phyloP scores from a whole-genome alignment of 2,797 vertebrate species.

The Pygocentrus nattereri region DNA sequence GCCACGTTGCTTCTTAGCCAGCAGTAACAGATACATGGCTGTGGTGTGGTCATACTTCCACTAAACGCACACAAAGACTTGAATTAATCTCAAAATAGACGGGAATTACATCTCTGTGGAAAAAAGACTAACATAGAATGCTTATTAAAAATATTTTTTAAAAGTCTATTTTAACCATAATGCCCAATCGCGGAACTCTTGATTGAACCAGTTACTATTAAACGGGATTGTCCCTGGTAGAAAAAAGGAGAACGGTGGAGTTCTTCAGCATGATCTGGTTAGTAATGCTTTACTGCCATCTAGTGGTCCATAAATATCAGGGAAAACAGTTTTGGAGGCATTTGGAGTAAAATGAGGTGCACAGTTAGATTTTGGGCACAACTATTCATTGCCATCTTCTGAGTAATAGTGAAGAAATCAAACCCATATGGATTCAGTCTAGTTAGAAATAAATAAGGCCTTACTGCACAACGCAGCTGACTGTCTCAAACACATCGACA shows the following conservation, averaged over 20 bases:
- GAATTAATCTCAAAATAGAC: too few relatives aligned
- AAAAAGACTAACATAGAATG: neutral
- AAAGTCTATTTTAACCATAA: neutral
- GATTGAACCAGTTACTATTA: neutral
- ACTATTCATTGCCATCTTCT: too few relatives aligned
- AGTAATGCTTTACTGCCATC: slow-evolving; percentile 51
- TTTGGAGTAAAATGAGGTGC: too few relatives aligned
- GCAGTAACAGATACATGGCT: slow-evolving; percentile 91
- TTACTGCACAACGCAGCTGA: too few relatives aligned
- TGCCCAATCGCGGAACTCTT: neutral
- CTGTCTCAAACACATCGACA: too few relatives aligned
- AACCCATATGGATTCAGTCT: too few relatives aligned
- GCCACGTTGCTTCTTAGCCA: slow-evolving; percentile 88
- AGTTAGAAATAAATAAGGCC: too few relatives aligned
- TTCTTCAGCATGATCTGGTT: neutral
- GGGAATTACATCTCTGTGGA: too few relatives aligned
- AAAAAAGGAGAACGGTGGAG: too few relatives aligned
- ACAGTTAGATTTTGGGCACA: too few relatives aligned
- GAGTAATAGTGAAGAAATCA: too few relatives aligned
- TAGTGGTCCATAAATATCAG: slow-evolving; percentile 36
- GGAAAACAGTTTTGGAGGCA: too few relatives aligned
- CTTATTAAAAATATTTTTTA: neutral
- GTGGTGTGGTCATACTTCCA: slow-evolving; percentile 92
- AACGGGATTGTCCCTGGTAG: neutral
- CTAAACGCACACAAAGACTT: slow-evolving; percentile 67